Evolutionary conservation across 2,797 vertebrate genomes (phyloP).

Genomic region (Cygnus olor): DNA sequence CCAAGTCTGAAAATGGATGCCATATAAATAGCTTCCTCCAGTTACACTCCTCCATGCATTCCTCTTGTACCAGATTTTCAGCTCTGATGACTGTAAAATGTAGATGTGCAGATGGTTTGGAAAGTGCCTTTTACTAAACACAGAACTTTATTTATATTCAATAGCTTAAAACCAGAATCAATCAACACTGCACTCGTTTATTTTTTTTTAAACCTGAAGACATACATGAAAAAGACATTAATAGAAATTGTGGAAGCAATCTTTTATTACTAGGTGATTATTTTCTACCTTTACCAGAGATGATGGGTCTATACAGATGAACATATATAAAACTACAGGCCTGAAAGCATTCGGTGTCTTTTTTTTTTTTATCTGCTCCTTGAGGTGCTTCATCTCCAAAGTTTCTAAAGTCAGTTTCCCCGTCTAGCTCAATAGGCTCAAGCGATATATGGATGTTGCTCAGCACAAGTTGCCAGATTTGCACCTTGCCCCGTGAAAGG

Average conservation of each 20-base stretch:
- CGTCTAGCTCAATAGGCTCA: fast-evolving
- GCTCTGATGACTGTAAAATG: background rate
- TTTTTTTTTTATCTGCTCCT: background rate
- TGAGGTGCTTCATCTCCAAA: background rate
- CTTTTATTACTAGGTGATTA: background rate
- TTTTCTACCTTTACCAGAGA: background rate
- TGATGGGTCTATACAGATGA: background rate
- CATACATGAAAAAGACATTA: background rate
- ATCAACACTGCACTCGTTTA: background rate
- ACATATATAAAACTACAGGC: background rate
- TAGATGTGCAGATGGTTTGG: background rate
- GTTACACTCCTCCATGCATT: background rate
- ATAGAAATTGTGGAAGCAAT: background rate
- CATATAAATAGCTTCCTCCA: background rate
- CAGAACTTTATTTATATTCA: background rate
- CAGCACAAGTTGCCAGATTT: fast-evolving
- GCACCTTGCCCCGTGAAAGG: background rate
- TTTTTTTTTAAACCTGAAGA: background rate
- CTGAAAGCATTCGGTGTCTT: background rate
- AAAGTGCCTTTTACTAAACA: background rate
- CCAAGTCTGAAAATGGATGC: background rate
- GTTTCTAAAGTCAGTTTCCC: background rate
- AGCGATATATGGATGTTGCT: fast-evolving
- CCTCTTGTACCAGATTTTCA: background rate
- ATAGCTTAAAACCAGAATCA: background rate